phyloP scores from a whole-genome alignment of 1,140 invertebrate genomes.

The Drosophila teissieri region DNA sequence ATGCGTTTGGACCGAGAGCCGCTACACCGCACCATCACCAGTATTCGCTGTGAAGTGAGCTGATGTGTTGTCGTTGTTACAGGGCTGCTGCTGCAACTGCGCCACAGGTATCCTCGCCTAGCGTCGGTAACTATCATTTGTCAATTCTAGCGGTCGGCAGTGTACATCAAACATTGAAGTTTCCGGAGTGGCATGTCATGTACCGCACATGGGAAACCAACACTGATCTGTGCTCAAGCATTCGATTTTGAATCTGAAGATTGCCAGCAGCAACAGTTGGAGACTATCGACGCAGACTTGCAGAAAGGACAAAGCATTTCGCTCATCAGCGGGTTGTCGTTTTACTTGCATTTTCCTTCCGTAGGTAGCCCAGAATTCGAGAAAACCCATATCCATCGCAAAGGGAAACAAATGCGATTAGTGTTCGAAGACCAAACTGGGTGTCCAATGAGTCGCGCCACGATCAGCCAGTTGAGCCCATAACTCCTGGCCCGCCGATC shows the following conservation, averaged over 20 bases:
- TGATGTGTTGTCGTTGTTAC: slow-evolving; percentile 81
- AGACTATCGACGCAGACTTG: slow-evolving; percentile 10
- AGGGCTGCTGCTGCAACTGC: slow-evolving; percentile 79
- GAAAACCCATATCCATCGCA: slow-evolving; percentile 66
- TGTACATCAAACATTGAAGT: slow-evolving; percentile 16
- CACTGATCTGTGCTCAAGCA: slow-evolving; percentile 70
- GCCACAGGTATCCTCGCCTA: slow-evolving; percentile 48
- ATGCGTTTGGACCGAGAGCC: slow-evolving; percentile 81
- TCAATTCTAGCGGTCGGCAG: slow-evolving; percentile 39
- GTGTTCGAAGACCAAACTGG: slow-evolving; percentile 72
- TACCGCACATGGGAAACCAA: slow-evolving; percentile 76
- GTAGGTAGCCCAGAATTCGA: slow-evolving; percentile 56
- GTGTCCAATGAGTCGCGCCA: slow-evolving; percentile 46
- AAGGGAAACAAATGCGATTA: slow-evolving; percentile 82
- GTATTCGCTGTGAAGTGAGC: slow-evolving; percentile 69
- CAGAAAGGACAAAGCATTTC: slow-evolving; percentile 15
- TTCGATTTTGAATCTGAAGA: slow-evolving; percentile 41
- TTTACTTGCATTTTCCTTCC: slow-evolving; percentile 33
- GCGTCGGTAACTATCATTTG: slow-evolving; percentile 40
- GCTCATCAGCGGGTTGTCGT: slow-evolving; percentile 52
- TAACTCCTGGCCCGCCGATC: slow-evolving; percentile 77
- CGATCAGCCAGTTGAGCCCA: slow-evolving; percentile 74
- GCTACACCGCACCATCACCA: slow-evolving; percentile 78
- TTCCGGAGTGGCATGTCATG: slow-evolving; percentile 46
- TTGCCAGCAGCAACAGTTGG: slow-evolving; percentile 33